A percentile compares a stretch with the other conserved stretches of the same genome.
Evolutionary conservation across 2,888 invertebrate species (phyloP).

Genomic region (Dicyrtoma fusca): DNA sequence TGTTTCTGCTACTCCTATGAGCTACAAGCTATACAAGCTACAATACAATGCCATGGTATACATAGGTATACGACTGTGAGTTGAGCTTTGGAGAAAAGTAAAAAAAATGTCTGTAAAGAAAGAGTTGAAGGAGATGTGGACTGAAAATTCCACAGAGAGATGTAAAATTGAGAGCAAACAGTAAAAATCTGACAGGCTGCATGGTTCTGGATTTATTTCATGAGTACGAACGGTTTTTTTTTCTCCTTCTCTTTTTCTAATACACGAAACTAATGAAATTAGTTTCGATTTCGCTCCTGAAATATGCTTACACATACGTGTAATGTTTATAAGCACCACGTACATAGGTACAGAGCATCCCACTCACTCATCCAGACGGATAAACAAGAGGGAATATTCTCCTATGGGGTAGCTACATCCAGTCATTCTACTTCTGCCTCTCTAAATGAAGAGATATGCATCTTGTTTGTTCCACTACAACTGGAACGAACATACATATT

Average conservation of each 20-base stretch:
- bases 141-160: conserved; percentile 30
- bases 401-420: conserved; percentile 10
- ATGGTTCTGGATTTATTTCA: conserved; percentile 26
- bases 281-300: conserved; percentile 51
- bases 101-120: conserved; percentile 8
- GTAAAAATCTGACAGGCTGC: conserved; percentile 36
- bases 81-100: too few relatives aligned
- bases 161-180: conserved; percentile 36
- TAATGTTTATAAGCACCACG: background rate
- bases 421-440: too few relatives aligned
- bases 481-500: background rate
- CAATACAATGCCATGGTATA: too few relatives aligned
- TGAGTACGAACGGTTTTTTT: conserved; percentile 3
- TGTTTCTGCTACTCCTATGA: background rate
- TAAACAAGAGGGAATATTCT: conserved; percentile 17
- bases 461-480: background rate
- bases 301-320: conserved; percentile 37
- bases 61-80: background rate
- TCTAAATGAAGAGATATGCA: conserved; percentile 21
- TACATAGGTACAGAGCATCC: background rate
- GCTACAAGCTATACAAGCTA: background rate
- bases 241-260: background rate
- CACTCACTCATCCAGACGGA: conserved; percentile 7
- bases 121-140: conserved; percentile 25
- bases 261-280: conserved; percentile 47